Conservation (phyloP, 2,888 invertebrate species). For the Netelia fuscicornis region DNA sequence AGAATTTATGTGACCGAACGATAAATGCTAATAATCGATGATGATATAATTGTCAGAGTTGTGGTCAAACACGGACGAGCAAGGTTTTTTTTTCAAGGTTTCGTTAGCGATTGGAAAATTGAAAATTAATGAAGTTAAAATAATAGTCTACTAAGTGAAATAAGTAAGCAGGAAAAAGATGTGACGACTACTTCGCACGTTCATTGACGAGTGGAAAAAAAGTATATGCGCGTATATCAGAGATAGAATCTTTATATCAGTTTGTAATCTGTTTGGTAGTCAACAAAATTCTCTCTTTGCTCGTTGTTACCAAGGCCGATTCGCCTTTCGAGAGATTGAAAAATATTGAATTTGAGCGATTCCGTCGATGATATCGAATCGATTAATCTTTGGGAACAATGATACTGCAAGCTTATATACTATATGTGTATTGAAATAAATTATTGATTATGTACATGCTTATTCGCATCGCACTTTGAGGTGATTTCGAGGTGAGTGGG, state of each 20-base stretch:
- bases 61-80: background rate
- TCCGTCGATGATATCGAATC: slow-evolving; percentile 46
- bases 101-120: background rate
- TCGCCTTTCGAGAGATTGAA: slow-evolving; percentile 13
- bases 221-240: background rate
- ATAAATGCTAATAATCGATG: background rate
- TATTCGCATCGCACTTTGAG: slow-evolving; percentile 29
- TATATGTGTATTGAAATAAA: slow-evolving; percentile 25
- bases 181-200: too few species aligned
- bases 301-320: slow-evolving; percentile 7
- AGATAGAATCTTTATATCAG: slow-evolving; percentile 20
- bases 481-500: slow-evolving; percentile 85
- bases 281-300: background rate
- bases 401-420: slow-evolving; percentile 20
- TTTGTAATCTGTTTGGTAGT: slow-evolving; percentile 30
- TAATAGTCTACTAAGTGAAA: background rate
- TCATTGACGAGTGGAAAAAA: background rate
- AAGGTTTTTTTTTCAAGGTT: background rate
- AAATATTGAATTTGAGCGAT: slow-evolving; percentile 43
- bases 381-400: slow-evolving; percentile 48
- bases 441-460: slow-evolving; percentile 47
- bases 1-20: slow-evolving; percentile 9
- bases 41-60: background rate
- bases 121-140: background rate
- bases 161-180: background rate